Evolutionary conservation across 2,113 vertebrate genomes (phyloP).

Genomic region (Callaeas wilsoni): DNA sequence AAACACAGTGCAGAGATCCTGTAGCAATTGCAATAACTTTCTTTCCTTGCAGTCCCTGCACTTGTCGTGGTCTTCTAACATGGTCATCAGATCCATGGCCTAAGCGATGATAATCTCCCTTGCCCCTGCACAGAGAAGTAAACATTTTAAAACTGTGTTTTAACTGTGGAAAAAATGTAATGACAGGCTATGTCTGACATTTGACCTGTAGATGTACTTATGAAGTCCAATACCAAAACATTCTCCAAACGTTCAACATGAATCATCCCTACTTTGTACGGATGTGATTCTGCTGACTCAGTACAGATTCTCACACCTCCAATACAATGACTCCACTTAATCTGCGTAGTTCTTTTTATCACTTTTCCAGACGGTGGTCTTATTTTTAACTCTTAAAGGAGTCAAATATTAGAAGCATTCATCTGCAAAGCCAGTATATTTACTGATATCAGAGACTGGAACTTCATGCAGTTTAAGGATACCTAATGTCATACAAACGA

Average conservation of each 20-base stretch:
- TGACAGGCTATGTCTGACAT: neutral
- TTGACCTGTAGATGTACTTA: neutral
- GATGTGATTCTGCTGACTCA: neutral
- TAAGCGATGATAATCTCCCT: constrained; percentile 95
- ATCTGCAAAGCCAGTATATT: neutral
- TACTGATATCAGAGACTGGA: neutral
- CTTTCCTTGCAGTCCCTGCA: constrained; percentile 96
- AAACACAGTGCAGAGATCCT: constrained; percentile 96
- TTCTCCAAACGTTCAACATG: neutral
- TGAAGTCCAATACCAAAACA: neutral
- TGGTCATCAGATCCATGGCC: constrained; percentile 98
- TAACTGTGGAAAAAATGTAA: neutral
- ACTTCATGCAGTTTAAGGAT: neutral
- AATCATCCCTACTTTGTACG: neutral
- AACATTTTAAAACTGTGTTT: neutral
- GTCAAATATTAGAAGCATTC: neutral
- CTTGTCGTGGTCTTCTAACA: constrained; percentile 91
- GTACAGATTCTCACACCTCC: neutral
- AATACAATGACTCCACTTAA: neutral
- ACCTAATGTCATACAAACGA: neutral
- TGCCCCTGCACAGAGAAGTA: constrained; percentile 81
- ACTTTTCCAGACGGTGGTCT: neutral
- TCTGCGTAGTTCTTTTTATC: neutral
- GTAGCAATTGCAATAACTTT: constrained; percentile 98
- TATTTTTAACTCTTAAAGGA: neutral